These are phyloP conservation scores for Nothobranchius furzeri DNA, from an alignment of 2,113 vertebrate species.

Conservation along the genomic window DNA sequence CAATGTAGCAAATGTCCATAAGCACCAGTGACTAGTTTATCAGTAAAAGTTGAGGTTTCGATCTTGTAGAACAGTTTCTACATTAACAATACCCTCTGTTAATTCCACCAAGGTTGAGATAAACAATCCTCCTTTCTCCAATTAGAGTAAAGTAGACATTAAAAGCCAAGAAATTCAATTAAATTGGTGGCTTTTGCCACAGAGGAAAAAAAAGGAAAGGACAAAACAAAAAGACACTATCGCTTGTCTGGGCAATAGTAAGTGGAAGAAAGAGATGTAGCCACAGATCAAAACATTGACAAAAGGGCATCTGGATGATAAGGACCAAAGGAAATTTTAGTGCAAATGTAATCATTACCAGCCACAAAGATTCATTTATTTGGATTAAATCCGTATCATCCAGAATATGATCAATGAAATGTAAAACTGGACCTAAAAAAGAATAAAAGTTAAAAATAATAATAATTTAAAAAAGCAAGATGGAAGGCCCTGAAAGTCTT, in stretches of 20 bases:
- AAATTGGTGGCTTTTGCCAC: conserved; percentile 77
- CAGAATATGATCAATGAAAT: conserved; percentile 38
- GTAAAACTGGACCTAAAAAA: conserved; percentile 18
- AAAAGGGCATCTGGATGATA: conserved; percentile 78
- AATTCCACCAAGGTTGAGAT: conserved; percentile 80
- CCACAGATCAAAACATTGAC: conserved; percentile 67
- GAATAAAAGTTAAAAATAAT: not conserved
- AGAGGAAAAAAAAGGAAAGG: conserved; percentile 67
- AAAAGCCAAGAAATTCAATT: conserved; percentile 82
- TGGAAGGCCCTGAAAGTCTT: conserved; percentile 17
- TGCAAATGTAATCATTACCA: conserved; percentile 70
- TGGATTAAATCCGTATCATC: conserved; percentile 35
- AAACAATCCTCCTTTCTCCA: conserved; percentile 74
- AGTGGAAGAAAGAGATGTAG: conserved; percentile 69
- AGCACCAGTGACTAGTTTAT: conserved; percentile 55
- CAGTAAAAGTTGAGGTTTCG: conserved; percentile 49
- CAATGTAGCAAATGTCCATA: conserved; percentile 45
- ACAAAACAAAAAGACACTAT: conserved; percentile 67
- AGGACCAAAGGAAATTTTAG: conserved; percentile 74
- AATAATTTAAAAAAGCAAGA: conserved; percentile 20
- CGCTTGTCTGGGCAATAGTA: conserved; percentile 54
- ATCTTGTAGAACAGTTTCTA: conserved; percentile 54
- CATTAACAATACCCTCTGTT: conserved; percentile 62
- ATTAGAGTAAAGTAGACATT: conserved; percentile 83
- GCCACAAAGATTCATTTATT: conserved; percentile 56